Conservation (phyloP, 2,113 vertebrate species). For the Oncorhynchus gorbuscha region DNA sequence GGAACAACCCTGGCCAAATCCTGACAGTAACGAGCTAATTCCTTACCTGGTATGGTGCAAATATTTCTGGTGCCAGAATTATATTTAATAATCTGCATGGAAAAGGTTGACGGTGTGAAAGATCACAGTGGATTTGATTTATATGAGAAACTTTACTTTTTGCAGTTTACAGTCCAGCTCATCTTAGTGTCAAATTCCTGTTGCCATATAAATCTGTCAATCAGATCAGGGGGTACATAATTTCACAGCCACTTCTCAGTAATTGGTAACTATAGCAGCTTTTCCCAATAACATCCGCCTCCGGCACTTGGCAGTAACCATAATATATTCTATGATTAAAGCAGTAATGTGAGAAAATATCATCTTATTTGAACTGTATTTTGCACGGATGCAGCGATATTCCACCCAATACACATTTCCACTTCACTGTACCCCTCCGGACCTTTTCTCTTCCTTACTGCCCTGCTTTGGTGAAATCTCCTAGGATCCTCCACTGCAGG, state of each 20-base stretch:
- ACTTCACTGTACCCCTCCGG: neutral
- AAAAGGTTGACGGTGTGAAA: neutral
- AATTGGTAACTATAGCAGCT: neutral
- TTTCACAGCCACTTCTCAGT: neutral
- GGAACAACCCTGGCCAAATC: too few species aligned
- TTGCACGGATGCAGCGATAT: slow-evolving; percentile 6
- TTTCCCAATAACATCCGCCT: slow-evolving; percentile 2
- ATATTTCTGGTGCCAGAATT: neutral
- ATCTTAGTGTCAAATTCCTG: too few species aligned
- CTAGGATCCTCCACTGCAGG: neutral
- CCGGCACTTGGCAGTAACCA: neutral
- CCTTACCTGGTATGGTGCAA: neutral
- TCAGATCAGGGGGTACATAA: neutral
- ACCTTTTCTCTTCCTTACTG: neutral
- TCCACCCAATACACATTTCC: neutral
- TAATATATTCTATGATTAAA: slow-evolving; percentile 8
- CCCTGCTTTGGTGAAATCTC: slow-evolving; percentile 21
- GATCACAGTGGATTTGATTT: neutral
- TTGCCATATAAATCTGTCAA: neutral
- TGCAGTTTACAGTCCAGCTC: neutral
- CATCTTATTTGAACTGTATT: slow-evolving; percentile 11
- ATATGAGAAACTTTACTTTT: neutral
- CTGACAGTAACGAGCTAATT: neutral
- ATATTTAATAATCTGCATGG: neutral
- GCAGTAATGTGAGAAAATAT: slow-evolving; percentile 10